These are phyloP conservation scores for Grantiella picta DNA, from an alignment of 2,113 vertebrate species.

Conservation along the genomic window DNA sequence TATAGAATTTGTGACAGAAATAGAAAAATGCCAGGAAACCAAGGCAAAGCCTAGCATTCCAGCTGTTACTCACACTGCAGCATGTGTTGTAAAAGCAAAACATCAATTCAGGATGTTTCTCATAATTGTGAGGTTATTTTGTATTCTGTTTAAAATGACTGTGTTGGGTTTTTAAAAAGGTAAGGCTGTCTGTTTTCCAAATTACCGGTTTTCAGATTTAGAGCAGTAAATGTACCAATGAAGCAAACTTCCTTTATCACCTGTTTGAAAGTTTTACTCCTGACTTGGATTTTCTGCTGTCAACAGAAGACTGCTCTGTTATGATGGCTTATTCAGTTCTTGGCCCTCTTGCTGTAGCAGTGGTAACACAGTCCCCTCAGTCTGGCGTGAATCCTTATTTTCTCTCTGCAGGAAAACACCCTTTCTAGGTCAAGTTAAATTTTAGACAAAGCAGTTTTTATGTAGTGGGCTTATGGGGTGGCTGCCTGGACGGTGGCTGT, in stretches of 20 bases:
- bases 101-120: neutral
- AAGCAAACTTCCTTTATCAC: neutral
- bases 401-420: neutral
- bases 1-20: slow-evolving; percentile 26
- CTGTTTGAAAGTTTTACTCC: neutral
- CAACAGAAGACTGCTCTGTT: neutral
- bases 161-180: neutral
- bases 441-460: neutral
- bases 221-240: neutral
- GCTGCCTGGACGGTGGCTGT: neutral
- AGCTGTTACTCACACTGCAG: neutral
- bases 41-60: neutral
- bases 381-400: neutral
- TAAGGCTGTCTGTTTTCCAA: neutral
- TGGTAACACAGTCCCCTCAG: neutral
- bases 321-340: neutral
- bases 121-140: neutral
- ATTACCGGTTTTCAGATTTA: neutral
- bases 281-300: neutral
- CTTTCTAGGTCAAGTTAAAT: neutral
- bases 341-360: neutral
- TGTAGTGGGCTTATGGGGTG: neutral
- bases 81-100: neutral
- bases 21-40: slow-evolving; percentile 27
- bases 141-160: neutral